These are phyloP conservation scores for Carcina quercana DNA, from an alignment of 2,888 invertebrate species.

Conservation along the genomic window DNA sequence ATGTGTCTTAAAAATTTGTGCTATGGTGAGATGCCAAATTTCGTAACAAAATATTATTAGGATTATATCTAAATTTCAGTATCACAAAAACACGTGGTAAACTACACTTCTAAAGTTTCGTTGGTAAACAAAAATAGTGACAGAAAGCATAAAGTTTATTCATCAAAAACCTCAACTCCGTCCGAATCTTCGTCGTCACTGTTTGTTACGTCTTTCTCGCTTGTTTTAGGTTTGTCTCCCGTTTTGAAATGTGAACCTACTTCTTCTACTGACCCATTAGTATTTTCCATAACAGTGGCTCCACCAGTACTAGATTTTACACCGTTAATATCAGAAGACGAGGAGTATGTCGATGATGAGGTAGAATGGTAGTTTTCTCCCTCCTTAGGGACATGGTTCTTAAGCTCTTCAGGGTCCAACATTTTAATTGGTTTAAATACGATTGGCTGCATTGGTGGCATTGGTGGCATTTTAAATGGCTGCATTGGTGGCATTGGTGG, in stretches of 20 bases:
- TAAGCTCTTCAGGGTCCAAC: conserved; percentile 6
- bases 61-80: too few species aligned
- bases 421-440: conserved; percentile 9
- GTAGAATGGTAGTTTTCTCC: conserved; percentile 17
- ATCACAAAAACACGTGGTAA: too few species aligned
- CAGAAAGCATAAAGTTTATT: neutral
- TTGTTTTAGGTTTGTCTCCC: neutral
- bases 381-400: conserved; percentile 10
- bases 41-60: too few species aligned
- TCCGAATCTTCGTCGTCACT: neutral
- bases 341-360: conserved; percentile 12
- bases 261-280: conserved; percentile 73
- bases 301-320: conserved; percentile 64
- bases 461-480: neutral
- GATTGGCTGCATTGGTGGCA: conserved; percentile 1
- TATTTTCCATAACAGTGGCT: conserved; percentile 73
- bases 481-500: conserved; percentile 1
- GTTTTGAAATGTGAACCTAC: conserved; percentile 3
- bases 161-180: neutral
- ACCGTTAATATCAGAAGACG: conserved; percentile 65
- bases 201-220: neutral
- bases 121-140: too few species aligned
- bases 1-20: too few species aligned
- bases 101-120: too few species aligned
- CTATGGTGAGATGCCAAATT: too few species aligned